phyloP scores from a whole-genome alignment of 2,888 invertebrate genomes.

The Tenthredo scrophulariae region DNA sequence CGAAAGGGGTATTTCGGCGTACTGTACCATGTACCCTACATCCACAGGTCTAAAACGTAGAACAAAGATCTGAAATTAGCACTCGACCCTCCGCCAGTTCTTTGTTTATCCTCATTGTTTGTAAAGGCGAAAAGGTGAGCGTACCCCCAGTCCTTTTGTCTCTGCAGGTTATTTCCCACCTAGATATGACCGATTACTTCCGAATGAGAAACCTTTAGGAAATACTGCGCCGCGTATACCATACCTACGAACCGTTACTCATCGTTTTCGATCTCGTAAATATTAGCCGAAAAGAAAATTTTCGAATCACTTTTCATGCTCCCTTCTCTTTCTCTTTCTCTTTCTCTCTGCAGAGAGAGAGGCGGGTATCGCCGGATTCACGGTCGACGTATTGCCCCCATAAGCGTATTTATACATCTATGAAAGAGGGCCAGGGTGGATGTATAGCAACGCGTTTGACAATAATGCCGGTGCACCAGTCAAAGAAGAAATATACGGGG shows the following conservation, averaged over 20 bases:
- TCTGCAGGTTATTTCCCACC: background rate
- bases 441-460: background rate
- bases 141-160: background rate
- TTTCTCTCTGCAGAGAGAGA: too few relatives aligned
- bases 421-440: background rate
- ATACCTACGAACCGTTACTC: too few relatives aligned
- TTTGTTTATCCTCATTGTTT: conserved; percentile 26
- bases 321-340: too few relatives aligned
- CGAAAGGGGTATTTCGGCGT: background rate
- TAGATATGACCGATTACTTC: conserved; percentile 29
- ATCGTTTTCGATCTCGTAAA: too few relatives aligned
- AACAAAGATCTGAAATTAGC: conserved; percentile 30
- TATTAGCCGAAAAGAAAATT: background rate
- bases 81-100: conserved; percentile 2
- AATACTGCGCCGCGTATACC: background rate
- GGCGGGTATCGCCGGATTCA: conserved; percentile 21
- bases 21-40: background rate
- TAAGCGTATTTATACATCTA: background rate
- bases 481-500: conserved; percentile 1
- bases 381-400: background rate
- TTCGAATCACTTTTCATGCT: background rate
- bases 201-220: background rate
- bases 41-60: conserved; percentile 10
- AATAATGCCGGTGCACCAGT: background rate
- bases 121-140: conserved; percentile 22